Base-by-base conservation (phyloP, 2,888 invertebrate genomes). In the Erannis defoliaria region DNA sequence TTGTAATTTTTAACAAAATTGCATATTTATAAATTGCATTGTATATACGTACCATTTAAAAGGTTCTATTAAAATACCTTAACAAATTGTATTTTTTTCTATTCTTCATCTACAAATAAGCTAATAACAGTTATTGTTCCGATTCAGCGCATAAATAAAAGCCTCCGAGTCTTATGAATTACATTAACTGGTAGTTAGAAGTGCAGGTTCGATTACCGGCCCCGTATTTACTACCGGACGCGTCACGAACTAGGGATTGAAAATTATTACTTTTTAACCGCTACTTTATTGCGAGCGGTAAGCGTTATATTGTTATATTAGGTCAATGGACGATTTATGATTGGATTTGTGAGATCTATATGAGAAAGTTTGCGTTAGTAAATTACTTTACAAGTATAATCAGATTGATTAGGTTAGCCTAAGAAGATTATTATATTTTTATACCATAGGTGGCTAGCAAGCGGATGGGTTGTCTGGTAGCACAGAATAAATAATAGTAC, bases 161-260 rank as follows among this genome's bases (percentile, higher is more conserved):
- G 33, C 23, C 46, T 46, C 40, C 57, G 45, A 38, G 43, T 18
- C 53, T 48, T 59, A 60, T 59, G 65, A 69, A 63, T 55, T 61
- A 64, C 33, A 53, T 48, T 62, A 64, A 65, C 55, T 66, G 66
- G 63, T 67, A 72, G 64, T 68, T 64, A 62, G 57, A 29, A 50
- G 55, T 43, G 62, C 70, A 69, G 77, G 77, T 83, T 84, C 81
- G 81, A 82, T 88, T 86, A 88, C 85, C 72, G 70, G 29, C 18
- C 63, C 61, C 70, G 76, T 80, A 77, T 87, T 88, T 86, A 86
- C 80, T 75, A 75, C 73, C 59, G 51, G 68, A 67, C 78, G 57
- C 80, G 83, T 86, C 87, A 88, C 86, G 85, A 64, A 62, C 72
- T 62, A 74, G 66, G 71, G 31, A 81, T 78, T 51, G 29, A 74